These are phyloP conservation scores for Enteromius anoplus DNA, from an alignment of 2,797 vertebrate species.

Conservation along the genomic window DNA sequence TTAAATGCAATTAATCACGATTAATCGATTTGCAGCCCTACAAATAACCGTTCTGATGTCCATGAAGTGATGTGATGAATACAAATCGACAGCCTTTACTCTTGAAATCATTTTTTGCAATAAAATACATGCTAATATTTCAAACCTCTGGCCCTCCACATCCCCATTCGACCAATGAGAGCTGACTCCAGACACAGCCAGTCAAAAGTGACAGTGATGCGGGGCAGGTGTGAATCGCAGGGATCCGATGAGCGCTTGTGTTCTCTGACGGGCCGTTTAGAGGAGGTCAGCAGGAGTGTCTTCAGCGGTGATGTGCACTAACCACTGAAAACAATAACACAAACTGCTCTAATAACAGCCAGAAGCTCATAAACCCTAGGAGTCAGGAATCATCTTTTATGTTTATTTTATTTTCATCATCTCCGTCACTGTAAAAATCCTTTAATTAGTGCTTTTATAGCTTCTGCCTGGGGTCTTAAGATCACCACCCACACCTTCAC, in stretches of 20 bases:
- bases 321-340: constrained; percentile 40
- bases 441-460: constrained; percentile 59
- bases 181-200: not conserved
- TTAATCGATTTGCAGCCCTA: not conserved
- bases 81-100: not conserved
- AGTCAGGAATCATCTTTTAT: constrained; percentile 36
- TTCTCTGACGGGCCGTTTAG: constrained; percentile 40
- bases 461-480: constrained; percentile 47
- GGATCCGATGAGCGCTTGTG: constrained; percentile 47
- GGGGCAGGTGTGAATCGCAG: constrained; percentile 29
- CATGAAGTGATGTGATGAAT: not conserved
- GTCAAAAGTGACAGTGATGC: constrained; percentile 11
- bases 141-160: not conserved
- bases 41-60: not conserved
- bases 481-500: constrained; percentile 36
- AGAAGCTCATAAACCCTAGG: constrained; percentile 36
- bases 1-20: not conserved
- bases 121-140: not conserved
- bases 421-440: constrained; percentile 47
- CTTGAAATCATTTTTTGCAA: not conserved
- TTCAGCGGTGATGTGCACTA: constrained; percentile 21
- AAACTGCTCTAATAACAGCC: constrained; percentile 38
- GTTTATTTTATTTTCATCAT: constrained; percentile 5
- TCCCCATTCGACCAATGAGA: constrained; percentile 7
- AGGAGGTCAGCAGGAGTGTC: constrained; percentile 33